Base-by-base conservation (phyloP, 2,797 vertebrate species). In the Girardinus metallicus region DNA sequence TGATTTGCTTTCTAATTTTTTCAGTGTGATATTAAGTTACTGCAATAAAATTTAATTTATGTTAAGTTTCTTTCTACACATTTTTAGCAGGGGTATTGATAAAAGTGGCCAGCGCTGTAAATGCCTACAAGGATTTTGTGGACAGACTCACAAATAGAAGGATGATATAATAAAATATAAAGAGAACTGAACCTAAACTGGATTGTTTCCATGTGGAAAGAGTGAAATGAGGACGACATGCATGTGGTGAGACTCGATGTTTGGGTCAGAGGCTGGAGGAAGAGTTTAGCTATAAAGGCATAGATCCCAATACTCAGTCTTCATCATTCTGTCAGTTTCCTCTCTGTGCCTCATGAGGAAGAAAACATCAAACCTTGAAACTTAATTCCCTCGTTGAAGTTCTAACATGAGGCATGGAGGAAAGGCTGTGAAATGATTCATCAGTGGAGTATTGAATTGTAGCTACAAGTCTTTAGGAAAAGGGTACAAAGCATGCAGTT, bases 401-500 rank as follows among this genome's bases (percentile, higher is more conserved):
- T 87, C 74, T 41, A 76, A 82, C 86, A 87, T 68, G 74, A 88
- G 78, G 87, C 79, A 73, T 31, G 74, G 85, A 86, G 89, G 83
- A 87, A 87, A 86, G 82, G 66, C 78, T 78, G 81, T 57, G 82
- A 83, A 82, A 82, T 80, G 78, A 86, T 87, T 87, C 80, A 88
- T 82, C 86, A 82, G 71, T 55, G 81, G 90, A 93, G 91, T 81
- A 91, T 91, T 93, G 90, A 87, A 87, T 83, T 88, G 60, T 84
- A 86, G 88, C 77, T 81, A 71, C 83, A 80, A 87, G 85, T 92
- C 83, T 80, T 68, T 84, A 85, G 82, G 87, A 86, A 77, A 76
- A 88, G 89, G 80, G 90, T 84, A 85, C 88, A 91, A 18, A 86
- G 85, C 94, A 94, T 94, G 94, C 94, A 88, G 87, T 87, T 86